These are phyloP conservation scores for Leucophenga montana DNA, from an alignment of 2,888 invertebrate species.

Conservation along the genomic window DNA sequence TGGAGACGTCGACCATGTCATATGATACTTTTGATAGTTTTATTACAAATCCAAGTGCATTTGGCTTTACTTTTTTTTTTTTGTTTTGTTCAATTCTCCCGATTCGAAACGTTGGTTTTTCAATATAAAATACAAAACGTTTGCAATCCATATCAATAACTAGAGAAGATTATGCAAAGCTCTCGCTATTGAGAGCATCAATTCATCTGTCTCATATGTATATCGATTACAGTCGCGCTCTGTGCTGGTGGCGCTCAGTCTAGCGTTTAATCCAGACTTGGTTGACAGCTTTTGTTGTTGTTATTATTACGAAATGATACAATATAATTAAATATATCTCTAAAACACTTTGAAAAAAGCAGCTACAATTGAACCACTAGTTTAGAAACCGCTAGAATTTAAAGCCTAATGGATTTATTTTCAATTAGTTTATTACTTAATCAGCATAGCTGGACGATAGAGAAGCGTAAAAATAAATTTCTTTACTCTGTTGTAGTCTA, in stretches of 20 bases:
- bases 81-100: not conserved
- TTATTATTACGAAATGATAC: constrained; percentile 37
- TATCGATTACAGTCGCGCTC: constrained; percentile 45
- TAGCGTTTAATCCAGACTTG: constrained; percentile 45
- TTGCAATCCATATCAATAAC: constrained; percentile 19
- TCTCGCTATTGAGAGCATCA: constrained; percentile 4
- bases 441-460: not conserved
- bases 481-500: too few species aligned
- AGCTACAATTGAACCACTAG: too few species aligned
- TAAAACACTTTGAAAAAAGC: too few species aligned
- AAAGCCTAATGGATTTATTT: not conserved
- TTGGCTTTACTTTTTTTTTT: constrained; percentile 3
- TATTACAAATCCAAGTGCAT: constrained; percentile 1
- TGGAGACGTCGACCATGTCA: constrained; percentile 22
- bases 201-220: not conserved
- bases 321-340: not conserved
- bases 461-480: not conserved
- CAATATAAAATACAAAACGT: constrained; percentile 13
- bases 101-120: not conserved
- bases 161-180: constrained; percentile 52
- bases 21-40: constrained; percentile 35
- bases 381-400: not conserved
- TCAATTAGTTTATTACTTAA: not conserved
- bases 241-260: constrained; percentile 38
- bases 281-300: constrained; percentile 51